phyloP scores from a whole-genome alignment of 1,140 invertebrate genomes.

The Hypsibius dujardini region DNA sequence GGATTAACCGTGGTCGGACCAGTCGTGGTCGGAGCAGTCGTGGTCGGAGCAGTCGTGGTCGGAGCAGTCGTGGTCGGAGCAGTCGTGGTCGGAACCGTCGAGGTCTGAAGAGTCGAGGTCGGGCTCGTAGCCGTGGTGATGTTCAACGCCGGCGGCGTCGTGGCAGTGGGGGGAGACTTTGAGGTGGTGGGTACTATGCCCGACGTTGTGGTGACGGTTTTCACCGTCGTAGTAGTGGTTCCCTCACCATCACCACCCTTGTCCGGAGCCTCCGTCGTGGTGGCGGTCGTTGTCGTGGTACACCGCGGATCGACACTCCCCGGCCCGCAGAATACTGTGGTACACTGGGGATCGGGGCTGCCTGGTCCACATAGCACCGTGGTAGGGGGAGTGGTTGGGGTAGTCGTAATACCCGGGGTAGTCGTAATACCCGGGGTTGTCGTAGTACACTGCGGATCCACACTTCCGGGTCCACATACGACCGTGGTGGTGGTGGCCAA shows the following conservation, averaged over 20 bases:
- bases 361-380: neutral
- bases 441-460: neutral
- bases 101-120: too few relatives aligned
- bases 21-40: neutral
- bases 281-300: neutral
- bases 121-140: too few relatives aligned
- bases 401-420: neutral
- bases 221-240: neutral
- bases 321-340: too few relatives aligned
- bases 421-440: neutral
- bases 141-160: too few relatives aligned
- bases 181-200: too few relatives aligned
- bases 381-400: neutral
- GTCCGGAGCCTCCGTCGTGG: neutral
- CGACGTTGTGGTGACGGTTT: neutral
- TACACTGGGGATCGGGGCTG: neutral
- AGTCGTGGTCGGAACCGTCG: too few relatives aligned
- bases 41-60: too few relatives aligned
- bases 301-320: too few relatives aligned
- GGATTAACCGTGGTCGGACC: too few relatives aligned
- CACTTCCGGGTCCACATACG: neutral
- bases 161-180: too few relatives aligned
- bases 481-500: neutral
- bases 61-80: too few relatives aligned
- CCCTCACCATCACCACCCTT: neutral